phyloP scores from a whole-genome alignment of 92 coral and sea anemone genomes.

The Paragorgia papillata region DNA sequence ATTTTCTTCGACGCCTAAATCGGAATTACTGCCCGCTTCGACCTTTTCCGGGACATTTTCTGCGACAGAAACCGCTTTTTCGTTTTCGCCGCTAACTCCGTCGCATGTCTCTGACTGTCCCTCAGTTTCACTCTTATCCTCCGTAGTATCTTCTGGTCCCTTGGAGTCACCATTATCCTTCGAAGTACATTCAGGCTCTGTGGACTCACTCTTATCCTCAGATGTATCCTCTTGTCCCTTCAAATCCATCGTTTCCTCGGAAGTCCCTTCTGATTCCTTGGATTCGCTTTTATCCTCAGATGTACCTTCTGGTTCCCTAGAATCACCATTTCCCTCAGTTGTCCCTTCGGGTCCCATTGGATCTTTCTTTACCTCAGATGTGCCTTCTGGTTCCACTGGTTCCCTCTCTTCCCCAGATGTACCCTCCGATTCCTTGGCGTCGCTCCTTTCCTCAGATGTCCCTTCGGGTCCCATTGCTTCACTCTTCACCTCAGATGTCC shows the following conservation, averaged over 20 bases:
- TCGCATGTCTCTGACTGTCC: slow-evolving; percentile 1
- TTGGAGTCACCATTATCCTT: slow-evolving; percentile 3
- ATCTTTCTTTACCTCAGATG: slow-evolving; percentile 15
- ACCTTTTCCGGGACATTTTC: slow-evolving; percentile 2
- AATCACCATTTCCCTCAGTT: not conserved
- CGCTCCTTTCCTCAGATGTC: not conserved
- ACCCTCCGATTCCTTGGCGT: not conserved
- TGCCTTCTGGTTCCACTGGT: not conserved
- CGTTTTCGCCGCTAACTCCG: not conserved
- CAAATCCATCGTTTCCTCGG: not conserved
- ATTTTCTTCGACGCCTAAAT: not conserved
- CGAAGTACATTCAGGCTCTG: not conserved
- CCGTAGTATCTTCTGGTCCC: not conserved
- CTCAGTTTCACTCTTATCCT: slow-evolving; percentile 6
- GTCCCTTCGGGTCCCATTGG: slow-evolving; percentile 8
- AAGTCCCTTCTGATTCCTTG: not conserved
- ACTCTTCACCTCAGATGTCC: slow-evolving; percentile 21
- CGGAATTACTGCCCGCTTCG: not conserved
- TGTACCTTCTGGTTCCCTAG: not conserved
- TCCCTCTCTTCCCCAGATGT: slow-evolving; percentile 1
- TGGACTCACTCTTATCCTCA: slow-evolving; percentile 2
- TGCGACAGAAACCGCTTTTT: not conserved
- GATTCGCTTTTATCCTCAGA: slow-evolving; percentile 6
- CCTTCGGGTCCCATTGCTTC: slow-evolving; percentile 7
- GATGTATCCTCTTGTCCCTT: not conserved